Base-by-base conservation (phyloP, 2,888 invertebrate genomes). In the Syrista parreyssii region DNA sequence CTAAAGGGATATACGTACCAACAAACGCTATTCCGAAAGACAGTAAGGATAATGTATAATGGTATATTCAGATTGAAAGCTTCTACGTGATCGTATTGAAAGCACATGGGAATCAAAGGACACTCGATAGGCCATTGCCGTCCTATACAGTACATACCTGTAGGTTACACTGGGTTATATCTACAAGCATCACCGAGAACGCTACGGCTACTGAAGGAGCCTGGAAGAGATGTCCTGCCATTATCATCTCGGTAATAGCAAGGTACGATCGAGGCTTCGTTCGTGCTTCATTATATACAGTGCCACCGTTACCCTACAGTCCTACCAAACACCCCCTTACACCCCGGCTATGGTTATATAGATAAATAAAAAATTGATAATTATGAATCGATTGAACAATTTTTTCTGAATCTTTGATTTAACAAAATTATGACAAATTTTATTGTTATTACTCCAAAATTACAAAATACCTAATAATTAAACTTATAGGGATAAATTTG, bases 191-290 rank as follows among this genome's bases (percentile, higher is more conserved):
- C 33, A 34, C n/a, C n/a, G n/a, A 73, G 73, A 30, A n/a, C 34
- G 73, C 11, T 73, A 6, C 32, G 71, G 78, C 78, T 78, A 75
- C 78, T 75, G 78, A 78, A 78, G 78, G 75, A 78, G 78, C 78
- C 72, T 72, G 75, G 55, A 75, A 78, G 78, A 75, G 75, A 78
- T 75, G 78, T 78, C 78, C 75, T 75, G 78, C 78, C 78, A 78
- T 78, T 78, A 78, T 78, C 78, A 78, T 78, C 78, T 71, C 71
- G 72, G 78, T 78, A 78, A 78, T 78, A 78, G 78, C 78, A 75
- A 68, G 78, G 78, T 78, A 75, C 75, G 33, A 34, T 30, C 34
- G 34, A 12, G 34, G n/a, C 34, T 32, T 34, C 78, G 72, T 78
- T 78, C 78, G 78, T 78, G 78, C 78, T 78, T 78, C 78, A 75